phyloP scores from a whole-genome alignment of 2,113 vertebrate genomes.

The Pterocles burchelli region DNA sequence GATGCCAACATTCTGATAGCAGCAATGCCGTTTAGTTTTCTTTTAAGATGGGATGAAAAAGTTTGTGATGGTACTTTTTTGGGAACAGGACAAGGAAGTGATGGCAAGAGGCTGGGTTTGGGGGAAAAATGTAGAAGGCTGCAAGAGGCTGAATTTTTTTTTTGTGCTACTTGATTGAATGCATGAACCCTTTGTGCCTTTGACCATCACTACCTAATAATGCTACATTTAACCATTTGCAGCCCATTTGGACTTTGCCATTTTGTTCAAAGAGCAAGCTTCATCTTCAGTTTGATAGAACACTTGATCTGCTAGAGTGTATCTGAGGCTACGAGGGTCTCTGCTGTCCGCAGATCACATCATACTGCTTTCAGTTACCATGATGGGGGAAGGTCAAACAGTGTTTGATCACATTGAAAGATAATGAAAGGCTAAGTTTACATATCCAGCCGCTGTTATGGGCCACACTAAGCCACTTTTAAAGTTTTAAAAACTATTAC shows the following conservation, averaged over 20 bases:
- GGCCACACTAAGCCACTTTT: slow-evolving; percentile 79
- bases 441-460: slow-evolving; percentile 80
- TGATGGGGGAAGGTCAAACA: slow-evolving; percentile 79
- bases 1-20: slow-evolving; percentile 89
- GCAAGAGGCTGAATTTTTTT: slow-evolving; percentile 75
- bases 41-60: slow-evolving; percentile 78
- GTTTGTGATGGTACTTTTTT: slow-evolving; percentile 80
- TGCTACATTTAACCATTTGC: slow-evolving; percentile 72
- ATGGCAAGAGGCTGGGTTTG: slow-evolving; percentile 80
- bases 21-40: slow-evolving; percentile 87
- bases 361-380: slow-evolving; percentile 75
- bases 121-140: slow-evolving; percentile 74
- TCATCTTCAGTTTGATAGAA: slow-evolving; percentile 77
- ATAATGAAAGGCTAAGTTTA: slow-evolving; percentile 79
- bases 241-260: slow-evolving; percentile 78
- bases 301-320: slow-evolving; percentile 59
- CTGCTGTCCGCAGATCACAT: slow-evolving; percentile 58
- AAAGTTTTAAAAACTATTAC: slow-evolving; percentile 72
- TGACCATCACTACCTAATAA: slow-evolving; percentile 81
- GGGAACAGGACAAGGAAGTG: slow-evolving; percentile 81
- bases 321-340: slow-evolving; percentile 30
- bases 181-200: slow-evolving; percentile 83
- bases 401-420: slow-evolving; percentile 76
- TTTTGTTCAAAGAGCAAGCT: slow-evolving; percentile 79
- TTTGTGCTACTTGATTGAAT: slow-evolving; percentile 79